Evolutionary conservation across 1,140 invertebrate species (phyloP).

Genomic region (Drosophila melanica): DNA sequence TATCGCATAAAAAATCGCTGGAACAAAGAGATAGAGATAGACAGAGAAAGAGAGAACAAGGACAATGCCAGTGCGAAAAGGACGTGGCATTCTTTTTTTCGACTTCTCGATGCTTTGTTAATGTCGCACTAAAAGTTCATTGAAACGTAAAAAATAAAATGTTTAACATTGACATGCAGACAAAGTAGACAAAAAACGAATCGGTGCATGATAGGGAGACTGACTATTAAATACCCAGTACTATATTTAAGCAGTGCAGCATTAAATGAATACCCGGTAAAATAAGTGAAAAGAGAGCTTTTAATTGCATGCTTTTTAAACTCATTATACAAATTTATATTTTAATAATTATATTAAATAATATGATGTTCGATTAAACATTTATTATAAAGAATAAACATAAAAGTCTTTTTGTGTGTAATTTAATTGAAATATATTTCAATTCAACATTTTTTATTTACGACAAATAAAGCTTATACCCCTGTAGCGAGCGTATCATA

Average conservation of each 20-base stretch:
- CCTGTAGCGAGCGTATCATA: not conserved
- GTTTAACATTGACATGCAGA: constrained; percentile 41
- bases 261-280: not conserved
- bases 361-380: too few species aligned
- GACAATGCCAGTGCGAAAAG: constrained; percentile 17
- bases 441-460: too few species aligned
- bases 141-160: constrained; percentile 64
- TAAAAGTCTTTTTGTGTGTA: too few species aligned
- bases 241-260: not conserved
- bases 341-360: too few species aligned
- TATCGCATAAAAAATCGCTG: constrained; percentile 34
- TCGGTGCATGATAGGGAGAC: not conserved
- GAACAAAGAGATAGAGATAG: not conserved
- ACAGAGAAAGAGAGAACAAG: constrained; percentile 17
- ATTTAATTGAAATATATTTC: too few species aligned
- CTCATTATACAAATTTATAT: too few species aligned
- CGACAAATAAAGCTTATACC: not conserved
- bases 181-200: constrained; percentile 15
- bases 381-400: too few species aligned
- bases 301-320: too few species aligned
- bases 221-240: not conserved
- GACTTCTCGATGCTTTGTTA: constrained; percentile 40
- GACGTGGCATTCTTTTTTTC: constrained; percentile 31
- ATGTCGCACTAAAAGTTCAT: constrained; percentile 64
- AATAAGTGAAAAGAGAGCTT: too few species aligned